Evolutionary conservation across 2,888 invertebrate genomes (phyloP), one percentile per base, ranked within the genome.

Genomic region (Xestia c-nigrum): DNA sequence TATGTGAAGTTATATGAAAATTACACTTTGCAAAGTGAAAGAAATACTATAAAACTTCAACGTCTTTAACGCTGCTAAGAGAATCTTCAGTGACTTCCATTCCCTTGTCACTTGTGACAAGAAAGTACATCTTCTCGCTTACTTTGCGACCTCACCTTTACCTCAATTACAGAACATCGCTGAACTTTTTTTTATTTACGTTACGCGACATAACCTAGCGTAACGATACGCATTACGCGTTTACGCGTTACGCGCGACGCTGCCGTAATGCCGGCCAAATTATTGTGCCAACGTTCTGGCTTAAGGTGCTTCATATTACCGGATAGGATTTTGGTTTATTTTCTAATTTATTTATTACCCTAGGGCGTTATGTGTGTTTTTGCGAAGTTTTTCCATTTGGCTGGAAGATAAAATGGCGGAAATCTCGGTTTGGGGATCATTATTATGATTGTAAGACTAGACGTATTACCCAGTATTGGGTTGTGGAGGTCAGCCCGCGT

Each of bases 131-230:
- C 46, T 1, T 64, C 31, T 55, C 69, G 74, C 82, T 40, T 0
- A 0, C 76, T 67, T 3, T 52, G 14, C 0, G 38, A 67, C 87
- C 72, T 1, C 65, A 77, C 24, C 87, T 19, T 80, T 83, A 88
- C 63, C 66, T 21, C 83, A 87, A 86, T 86, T 83, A 87, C 85
- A 78, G 80, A 79, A 79, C 85, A 80, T 78, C 69, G 83, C 72
- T 31, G 59, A 85, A 86, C 81, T 80, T 87, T 87, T 87, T 87
- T 88, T 87, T 87, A 87, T 88, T 88, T 88, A 86, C 78, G 83
- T 80, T 77, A 67, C 68, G 50, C 71, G 76, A 72, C 83, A 78
- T 87, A 87, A 88, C 83, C 71, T 83, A 76, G 66, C 83, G 83
- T 83, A 83, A 83, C 76, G 74, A 19, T 74, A 61, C 85, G 83